These are phyloP conservation scores for Malurus leucopterus DNA, from an alignment of 2,797 vertebrate genomes.

Conservation along the genomic window DNA sequence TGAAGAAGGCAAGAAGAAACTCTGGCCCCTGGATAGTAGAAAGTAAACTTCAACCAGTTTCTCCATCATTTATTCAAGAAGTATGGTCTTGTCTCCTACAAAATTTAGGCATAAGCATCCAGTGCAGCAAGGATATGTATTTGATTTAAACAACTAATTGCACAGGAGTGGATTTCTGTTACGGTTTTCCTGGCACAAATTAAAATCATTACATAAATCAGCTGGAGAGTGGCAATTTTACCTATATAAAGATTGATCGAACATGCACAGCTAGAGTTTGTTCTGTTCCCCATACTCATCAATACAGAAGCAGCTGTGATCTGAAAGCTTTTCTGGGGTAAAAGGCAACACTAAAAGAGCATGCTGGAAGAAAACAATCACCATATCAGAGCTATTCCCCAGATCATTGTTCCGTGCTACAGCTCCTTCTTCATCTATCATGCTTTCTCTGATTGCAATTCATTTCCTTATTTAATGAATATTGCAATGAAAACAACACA, in stretches of 20 bases:
- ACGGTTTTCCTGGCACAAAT: not conserved
- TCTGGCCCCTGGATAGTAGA: conserved; percentile 61
- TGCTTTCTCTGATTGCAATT: not conserved
- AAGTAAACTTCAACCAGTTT: conserved; percentile 70
- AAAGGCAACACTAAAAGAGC: conserved; percentile 30
- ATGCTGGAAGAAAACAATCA: conserved; percentile 34
- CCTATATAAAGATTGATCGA: conserved; percentile 40
- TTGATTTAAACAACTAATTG: conserved; percentile 43
- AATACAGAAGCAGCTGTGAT: conserved; percentile 54
- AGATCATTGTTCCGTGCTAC: not conserved
- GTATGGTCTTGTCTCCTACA: not conserved
- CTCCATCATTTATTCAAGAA: conserved; percentile 36
- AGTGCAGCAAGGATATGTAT: not conserved
- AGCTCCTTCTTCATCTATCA: not conserved
- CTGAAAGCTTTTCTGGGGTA: conserved; percentile 55
- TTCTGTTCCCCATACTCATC: conserved; percentile 39
- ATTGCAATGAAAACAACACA: not conserved
- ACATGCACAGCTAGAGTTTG: conserved; percentile 47
- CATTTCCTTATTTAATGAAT: conserved; percentile 10
- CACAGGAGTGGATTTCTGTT: conserved; percentile 9
- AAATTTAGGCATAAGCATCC: conserved; percentile 39
- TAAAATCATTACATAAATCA: conserved; percentile 45
- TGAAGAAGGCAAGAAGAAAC: conserved; percentile 73
- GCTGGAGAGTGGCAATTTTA: conserved; percentile 38
- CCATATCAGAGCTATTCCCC: conserved; percentile 21